Base-by-base conservation (phyloP, 2,888 invertebrate genomes). In the Seira ritae region DNA sequence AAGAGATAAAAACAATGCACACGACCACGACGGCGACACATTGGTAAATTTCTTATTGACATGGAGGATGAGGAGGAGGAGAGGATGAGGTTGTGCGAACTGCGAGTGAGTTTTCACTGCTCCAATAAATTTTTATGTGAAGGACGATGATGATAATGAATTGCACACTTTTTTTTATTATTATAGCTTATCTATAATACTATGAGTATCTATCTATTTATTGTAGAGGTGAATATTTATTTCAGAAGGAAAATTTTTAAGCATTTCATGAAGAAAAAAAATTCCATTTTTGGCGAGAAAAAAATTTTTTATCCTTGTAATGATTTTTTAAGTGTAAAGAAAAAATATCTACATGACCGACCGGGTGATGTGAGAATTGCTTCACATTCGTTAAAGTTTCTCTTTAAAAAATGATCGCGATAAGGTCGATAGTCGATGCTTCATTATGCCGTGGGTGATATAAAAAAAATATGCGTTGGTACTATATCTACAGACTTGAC, bases 241-340 rank as follows among this genome's bases (percentile, higher is more conserved):
- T n/a, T 3, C 15, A 15, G 2, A 3, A 55, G 17, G 55, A 12
- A 55, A n/a, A 55, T 55, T 55, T 55, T n/a, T 55, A 55, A 55
- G 55, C 55, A 55, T n/a, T 55, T 55, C 17, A 55, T 12, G 55
- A 55, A 42, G n/a, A 67, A 50, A 24, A 50, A 71, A 71, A 71
- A 71, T 78, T 78, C 78, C 78, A 78, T 71, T 78, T 78, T 60
- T 78, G 78, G 78, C 62, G 46, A 70, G 71, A 69, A 69, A 19
- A 8, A 67, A 22, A 20, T 62, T 20, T n/a, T n/a, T n/a, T 12
- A 42, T 55, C 55, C 55, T 55, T 55, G 55, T 55, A 55, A 55
- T 55, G 12, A 55, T 55, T 55, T n/a, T 55, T 55, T 55, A 17
- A n/a, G 55, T 55, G 55, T 55, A 17, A n/a, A 55, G 12, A n/a